These are phyloP conservation scores for Oreochromis aureus DNA, from an alignment of 2,113 vertebrate genomes.

Conservation along the genomic window DNA sequence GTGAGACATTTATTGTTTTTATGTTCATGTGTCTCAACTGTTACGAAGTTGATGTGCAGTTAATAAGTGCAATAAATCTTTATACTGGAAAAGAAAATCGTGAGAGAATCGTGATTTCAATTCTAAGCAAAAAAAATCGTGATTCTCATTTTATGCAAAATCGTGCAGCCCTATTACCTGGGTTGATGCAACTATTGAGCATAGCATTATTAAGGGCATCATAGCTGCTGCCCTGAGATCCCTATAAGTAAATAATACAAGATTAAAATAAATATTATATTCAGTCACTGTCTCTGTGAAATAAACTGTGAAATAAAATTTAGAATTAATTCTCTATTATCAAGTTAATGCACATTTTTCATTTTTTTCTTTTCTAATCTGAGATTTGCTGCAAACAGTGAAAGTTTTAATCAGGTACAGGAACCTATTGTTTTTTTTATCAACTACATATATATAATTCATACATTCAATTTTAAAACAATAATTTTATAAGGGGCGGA, in stretches of 20 bases:
- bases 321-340: background rate
- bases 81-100: no score
- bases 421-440: background rate
- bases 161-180: no score
- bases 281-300: background rate
- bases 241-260: background rate
- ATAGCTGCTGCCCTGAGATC: background rate
- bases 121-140: no score
- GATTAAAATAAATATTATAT: background rate
- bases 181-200: background rate
- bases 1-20: no score
- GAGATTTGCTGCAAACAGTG: background rate
- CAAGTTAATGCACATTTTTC: background rate
- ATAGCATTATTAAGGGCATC: background rate
- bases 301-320: background rate
- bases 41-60: no score
- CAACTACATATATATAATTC: background rate
- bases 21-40: no score
- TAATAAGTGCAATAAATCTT: no score
- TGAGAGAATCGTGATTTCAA: no score
- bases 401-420: background rate
- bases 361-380: background rate
- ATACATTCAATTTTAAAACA: background rate
- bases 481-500: background rate
- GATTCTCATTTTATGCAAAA: no score